phyloP scores from a whole-genome alignment of 2,888 invertebrate genomes.

The Lissocephala sabroskyi region DNA sequence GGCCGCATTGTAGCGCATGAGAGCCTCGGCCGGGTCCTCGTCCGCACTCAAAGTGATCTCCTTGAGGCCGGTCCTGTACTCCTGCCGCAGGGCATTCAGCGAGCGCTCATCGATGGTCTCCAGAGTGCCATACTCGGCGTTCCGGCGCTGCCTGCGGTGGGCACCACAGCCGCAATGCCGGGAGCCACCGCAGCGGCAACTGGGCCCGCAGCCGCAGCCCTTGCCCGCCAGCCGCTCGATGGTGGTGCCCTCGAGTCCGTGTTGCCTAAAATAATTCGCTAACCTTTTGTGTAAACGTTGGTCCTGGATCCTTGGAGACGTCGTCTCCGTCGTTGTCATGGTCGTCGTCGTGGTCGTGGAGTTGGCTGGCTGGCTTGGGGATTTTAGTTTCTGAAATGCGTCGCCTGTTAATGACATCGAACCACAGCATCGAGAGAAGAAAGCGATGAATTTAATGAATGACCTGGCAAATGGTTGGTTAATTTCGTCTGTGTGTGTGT shows the following conservation, averaged over 20 bases:
- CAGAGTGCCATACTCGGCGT: conserved; percentile 52
- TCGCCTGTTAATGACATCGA: conserved; percentile 71
- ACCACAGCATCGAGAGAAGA: conserved; percentile 34
- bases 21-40: conserved; percentile 66
- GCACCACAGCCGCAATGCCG: not conserved
- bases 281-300: conserved; percentile 44
- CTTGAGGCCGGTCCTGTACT: conserved; percentile 60
- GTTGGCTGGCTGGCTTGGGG: conserved; percentile 14
- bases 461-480: conserved; percentile 19
- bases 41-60: conserved; percentile 68
- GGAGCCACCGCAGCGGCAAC: conserved; percentile 9
- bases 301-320: conserved; percentile 10
- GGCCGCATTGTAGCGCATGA: conserved; percentile 67
- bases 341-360: conserved; percentile 9
- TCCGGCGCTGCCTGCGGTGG: conserved; percentile 23
- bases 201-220: conserved; percentile 26
- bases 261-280: conserved; percentile 31
- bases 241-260: not conserved
- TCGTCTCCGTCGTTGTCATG: conserved; percentile 7
- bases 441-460: conserved; percentile 63
- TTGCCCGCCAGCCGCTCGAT: not conserved
- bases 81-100: conserved; percentile 54
- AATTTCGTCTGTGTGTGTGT: conserved; percentile 15
- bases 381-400: conserved; percentile 69
- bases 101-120: conserved; percentile 65